These are phyloP conservation scores for Serilophus lunatus DNA, from an alignment of 2,113 vertebrate genomes.

Conservation along the genomic window DNA sequence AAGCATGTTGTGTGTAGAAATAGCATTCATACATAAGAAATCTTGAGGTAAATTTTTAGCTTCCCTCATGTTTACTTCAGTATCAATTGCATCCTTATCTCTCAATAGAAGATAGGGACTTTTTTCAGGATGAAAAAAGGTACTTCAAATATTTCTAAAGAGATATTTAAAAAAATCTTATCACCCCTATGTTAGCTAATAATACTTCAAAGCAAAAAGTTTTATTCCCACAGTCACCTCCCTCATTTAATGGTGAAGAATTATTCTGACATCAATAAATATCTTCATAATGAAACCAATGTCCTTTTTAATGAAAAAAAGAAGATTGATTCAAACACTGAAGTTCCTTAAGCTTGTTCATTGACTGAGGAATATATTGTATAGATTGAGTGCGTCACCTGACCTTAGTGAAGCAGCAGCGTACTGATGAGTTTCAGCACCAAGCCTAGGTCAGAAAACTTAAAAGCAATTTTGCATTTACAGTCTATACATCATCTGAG, in stretches of 20 bases:
- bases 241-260: neutral
- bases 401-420: neutral
- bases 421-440: neutral
- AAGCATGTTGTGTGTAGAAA: neutral
- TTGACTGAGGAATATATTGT: slow-evolving; percentile 3
- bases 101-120: neutral
- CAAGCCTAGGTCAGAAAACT: neutral
- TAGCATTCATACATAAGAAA: neutral
- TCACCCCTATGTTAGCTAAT: neutral
- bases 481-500: neutral
- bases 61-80: neutral
- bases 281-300: neutral
- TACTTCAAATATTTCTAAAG: neutral
- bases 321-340: neutral
- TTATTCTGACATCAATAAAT: neutral
- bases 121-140: neutral
- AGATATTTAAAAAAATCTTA: neutral
- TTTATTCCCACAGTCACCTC: neutral
- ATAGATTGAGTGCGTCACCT: neutral
- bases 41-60: neutral
- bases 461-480: neutral
- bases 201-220: neutral
- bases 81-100: neutral
- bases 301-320: slow-evolving; percentile 1
- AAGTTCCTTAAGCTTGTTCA: slow-evolving; percentile 20